phyloP scores from a whole-genome alignment of 2,888 invertebrate genomes.

The Chrysolina oricalcia region DNA sequence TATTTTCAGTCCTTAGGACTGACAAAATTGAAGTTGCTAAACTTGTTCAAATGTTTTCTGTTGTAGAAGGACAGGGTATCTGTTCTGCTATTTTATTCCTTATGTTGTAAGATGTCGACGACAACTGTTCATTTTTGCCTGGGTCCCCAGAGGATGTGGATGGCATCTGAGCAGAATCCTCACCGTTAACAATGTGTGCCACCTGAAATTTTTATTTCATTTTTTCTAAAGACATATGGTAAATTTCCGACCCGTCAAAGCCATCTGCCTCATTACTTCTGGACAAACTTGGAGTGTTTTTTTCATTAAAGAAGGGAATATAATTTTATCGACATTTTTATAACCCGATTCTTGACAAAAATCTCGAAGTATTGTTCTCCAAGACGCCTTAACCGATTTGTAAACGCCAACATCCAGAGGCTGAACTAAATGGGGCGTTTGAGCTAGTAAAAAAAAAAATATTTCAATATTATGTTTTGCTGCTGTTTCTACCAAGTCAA shows the following conservation, averaged over 20 bases:
- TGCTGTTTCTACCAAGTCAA: conserved; percentile 37
- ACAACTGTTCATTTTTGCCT: not conserved
- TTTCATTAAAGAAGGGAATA: conserved; percentile 25
- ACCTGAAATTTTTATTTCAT: conserved; percentile 20
- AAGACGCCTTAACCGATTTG: no score
- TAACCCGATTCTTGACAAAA: no score
- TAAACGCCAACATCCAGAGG: no score
- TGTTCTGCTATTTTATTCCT: no score
- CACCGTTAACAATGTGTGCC: no score
- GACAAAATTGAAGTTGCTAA: conserved; percentile 1
- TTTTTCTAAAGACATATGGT: conserved; percentile 25
- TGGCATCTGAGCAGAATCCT: conserved; percentile 25
- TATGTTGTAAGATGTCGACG: no score
- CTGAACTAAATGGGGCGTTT: no score
- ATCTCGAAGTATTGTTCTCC: no score
- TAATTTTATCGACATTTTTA: no score
- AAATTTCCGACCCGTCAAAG: conserved; percentile 23
- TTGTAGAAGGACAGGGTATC: not conserved
- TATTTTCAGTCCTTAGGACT: not conserved
- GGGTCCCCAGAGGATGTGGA: conserved; percentile 19
- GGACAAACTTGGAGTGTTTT: conserved; percentile 22
- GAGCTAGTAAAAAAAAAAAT: no score
- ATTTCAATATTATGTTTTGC: no score
- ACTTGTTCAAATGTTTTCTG: not conserved
- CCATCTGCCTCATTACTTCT: no score